Evolutionary conservation across 2,113 vertebrate genomes (phyloP), one percentile per base, ranked within the genome.

Genomic region (Ceratotherium simum): DNA sequence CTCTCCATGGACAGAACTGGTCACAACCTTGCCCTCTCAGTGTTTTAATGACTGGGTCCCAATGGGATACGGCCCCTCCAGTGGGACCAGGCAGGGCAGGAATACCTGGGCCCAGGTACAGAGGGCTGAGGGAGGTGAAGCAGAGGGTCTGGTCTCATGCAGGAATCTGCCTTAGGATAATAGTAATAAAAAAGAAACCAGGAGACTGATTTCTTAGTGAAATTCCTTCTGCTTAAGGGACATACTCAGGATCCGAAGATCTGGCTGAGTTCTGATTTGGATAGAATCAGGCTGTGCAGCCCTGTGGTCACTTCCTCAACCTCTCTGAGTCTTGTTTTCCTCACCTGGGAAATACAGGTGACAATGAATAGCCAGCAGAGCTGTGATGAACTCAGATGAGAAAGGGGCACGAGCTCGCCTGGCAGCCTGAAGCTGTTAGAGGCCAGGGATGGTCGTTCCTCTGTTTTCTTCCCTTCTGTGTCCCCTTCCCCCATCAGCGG

Each of bases 401-500:
- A 39, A 46, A 0, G 1, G 42, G 70, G 36, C 54, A 17, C 17
- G 90, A n/a, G 51, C 3, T 10, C 1, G 1, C 86, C 95, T 17
- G n/a, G 84, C 58, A n/a, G 17, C 16, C 46, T 46, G 36, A 72
- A 80, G 87, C 48, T 84, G 11, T 87, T 42, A 69, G 36, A 46
- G 60, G 90, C 75, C 46, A 11, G 89, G 95, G 65, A 54, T 6
- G 9, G 83, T 36, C 23, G 65, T 87, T 42, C 36, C 9, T 90
- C 21, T 17, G 48, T 46, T 60, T 94, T 33, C 79, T 58, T 58
- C 79, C 56, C 67, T 51, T 64, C 69, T 4, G 33, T 7, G 31
- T 33, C 92, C 58, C 81, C 85, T 96, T 23, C 73, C 79, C 95
- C 48, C 95, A 86, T 96, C 79, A 58, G 90, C 85, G n/a, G 54